Evolutionary conservation across 2,113 vertebrate genomes (phyloP).

Genomic region (Mohoua ochrocephala): DNA sequence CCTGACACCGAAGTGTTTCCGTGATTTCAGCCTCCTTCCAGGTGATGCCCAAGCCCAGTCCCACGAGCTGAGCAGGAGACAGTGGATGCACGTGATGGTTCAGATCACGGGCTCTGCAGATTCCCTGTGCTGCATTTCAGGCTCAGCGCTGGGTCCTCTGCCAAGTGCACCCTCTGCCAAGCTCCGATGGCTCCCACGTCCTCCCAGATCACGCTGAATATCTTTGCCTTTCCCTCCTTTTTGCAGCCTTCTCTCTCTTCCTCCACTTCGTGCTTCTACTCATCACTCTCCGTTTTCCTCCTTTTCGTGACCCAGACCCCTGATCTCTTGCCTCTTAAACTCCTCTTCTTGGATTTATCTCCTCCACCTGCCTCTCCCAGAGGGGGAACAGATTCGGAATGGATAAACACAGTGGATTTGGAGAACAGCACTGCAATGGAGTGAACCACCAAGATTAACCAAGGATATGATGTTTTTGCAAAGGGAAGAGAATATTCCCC

Average conservation of each 20-base stretch:
- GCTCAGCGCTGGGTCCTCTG: not conserved
- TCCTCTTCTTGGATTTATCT: not conserved
- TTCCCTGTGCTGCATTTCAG: not conserved
- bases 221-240: not conserved
- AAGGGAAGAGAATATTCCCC: not conserved
- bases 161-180: not conserved
- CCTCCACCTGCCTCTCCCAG: not conserved
- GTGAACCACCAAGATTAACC: not conserved
- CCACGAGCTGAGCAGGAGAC: not conserved
- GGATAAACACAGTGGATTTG: not conserved
- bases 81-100: accelerated
- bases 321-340: not conserved
- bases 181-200: not conserved
- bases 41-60: not conserved
- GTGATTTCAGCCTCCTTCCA: not conserved
- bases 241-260: not conserved
- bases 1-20: not conserved
- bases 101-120: not conserved
- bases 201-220: not conserved
- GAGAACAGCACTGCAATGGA: not conserved
- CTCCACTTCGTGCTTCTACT: not conserved
- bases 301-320: not conserved
- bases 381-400: not conserved
- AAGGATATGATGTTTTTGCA: not conserved
- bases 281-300: not conserved